phyloP scores from a whole-genome alignment of 2,888 invertebrate species.

The Ernsta delagoae region DNA sequence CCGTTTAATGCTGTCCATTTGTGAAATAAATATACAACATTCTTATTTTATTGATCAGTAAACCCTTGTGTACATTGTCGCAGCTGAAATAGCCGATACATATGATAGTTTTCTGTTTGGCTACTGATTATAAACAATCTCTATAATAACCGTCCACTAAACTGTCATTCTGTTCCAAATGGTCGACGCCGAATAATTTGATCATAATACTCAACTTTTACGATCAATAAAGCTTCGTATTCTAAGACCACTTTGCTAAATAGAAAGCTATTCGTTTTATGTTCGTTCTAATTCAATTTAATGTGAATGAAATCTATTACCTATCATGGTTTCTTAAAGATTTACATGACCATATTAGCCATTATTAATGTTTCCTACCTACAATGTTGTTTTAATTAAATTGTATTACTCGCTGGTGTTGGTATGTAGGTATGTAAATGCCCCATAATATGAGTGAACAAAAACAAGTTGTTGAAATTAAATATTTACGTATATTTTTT shows the following conservation, averaged over 20 bases:
- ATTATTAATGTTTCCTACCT: conserved; percentile 13
- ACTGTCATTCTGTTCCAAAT: conserved; percentile 20
- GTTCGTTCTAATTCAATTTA: conserved; percentile 21
- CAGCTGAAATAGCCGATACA: neutral
- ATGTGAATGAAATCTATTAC: conserved; percentile 25
- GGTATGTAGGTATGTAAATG: neutral
- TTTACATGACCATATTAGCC: conserved; percentile 10
- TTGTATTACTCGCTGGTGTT: neutral
- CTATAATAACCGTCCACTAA: conserved; percentile 17
- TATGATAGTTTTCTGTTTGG: conserved; percentile 14
- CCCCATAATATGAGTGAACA: conserved; percentile 41
- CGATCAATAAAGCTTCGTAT: conserved; percentile 31
- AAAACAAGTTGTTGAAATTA: conserved; percentile 70
- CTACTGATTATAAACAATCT: conserved; percentile 3
- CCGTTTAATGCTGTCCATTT: too few species aligned
- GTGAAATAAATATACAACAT: neutral
- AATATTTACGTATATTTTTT: conserved; percentile 84
- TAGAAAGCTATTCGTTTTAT: conserved; percentile 30
- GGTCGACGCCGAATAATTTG: conserved; percentile 29
- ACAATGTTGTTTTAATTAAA: neutral
- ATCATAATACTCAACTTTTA: conserved; percentile 35
- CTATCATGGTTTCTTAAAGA: conserved; percentile 9
- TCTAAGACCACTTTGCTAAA: conserved; percentile 36
- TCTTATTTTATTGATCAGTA: neutral
- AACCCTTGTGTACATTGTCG: neutral